Percentiles rank a stretch among this genome's conserved stretches.
Conservation (phyloP, 2,888 invertebrate species). For the Eulithis testata region DNA sequence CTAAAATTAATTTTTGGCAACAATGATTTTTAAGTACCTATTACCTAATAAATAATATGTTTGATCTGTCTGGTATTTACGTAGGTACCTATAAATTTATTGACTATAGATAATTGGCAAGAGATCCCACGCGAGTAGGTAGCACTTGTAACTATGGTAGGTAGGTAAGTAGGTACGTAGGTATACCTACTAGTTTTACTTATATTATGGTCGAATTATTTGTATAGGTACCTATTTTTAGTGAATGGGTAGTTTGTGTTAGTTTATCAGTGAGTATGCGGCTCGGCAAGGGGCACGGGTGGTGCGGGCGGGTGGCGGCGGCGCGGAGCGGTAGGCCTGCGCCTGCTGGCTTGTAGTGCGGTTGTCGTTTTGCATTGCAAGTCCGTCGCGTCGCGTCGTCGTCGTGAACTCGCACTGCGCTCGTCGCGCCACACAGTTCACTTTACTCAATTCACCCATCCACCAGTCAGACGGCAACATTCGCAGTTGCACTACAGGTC, state of each 20-base stretch:
- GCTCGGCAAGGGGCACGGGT: slow-evolving; percentile 41
- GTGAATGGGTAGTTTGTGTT: slow-evolving; percentile 35
- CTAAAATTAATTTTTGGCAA: no score
- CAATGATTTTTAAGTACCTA: no score
- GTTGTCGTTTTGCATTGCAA: slow-evolving; percentile 68
- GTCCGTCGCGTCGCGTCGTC: slow-evolving; percentile 50
- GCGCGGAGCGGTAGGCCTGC: slow-evolving; percentile 42
- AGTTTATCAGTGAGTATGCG: slow-evolving; percentile 32
- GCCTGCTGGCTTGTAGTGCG: slow-evolving; percentile 21
- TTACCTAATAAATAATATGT: no score
- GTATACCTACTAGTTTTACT: no score
- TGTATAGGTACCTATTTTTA: slow-evolving; percentile 21
- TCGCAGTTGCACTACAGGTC: slow-evolving; percentile 74
- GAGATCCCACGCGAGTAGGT: no score
- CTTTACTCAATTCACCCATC: slow-evolving; percentile 50
- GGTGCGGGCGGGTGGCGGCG: slow-evolving; percentile 43
- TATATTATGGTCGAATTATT: no score
- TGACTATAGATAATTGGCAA: no score
- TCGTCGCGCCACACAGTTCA: slow-evolving; percentile 43
- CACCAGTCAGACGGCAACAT: slow-evolving; percentile 80
- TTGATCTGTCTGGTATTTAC: no score
- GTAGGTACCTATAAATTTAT: no score
- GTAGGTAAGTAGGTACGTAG: no score
- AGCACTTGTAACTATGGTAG: no score
- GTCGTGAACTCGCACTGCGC: slow-evolving; percentile 55